A percentile compares a stretch with the other conserved stretches of the same genome.
Conservation (phyloP, 2,888 invertebrate genomes). For the Chymomyza caudatula region DNA sequence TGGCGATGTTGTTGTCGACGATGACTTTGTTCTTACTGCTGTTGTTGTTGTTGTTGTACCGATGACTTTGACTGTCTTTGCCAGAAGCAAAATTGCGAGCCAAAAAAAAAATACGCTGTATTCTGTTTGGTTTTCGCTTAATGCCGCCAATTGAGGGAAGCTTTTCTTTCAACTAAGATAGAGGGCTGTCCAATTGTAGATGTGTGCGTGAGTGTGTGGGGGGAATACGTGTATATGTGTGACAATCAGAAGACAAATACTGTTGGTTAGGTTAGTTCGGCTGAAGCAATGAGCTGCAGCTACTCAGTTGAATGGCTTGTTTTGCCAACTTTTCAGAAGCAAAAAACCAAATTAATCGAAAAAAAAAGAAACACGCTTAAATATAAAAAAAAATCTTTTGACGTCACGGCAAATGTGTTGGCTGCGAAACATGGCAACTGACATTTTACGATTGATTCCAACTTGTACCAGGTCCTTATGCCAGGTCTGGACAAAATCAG, state of each 20-base stretch:
- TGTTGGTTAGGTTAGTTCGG: neutral
- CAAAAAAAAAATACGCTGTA: neutral
- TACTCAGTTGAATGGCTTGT: neutral
- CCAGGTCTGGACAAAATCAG: too few relatives aligned
- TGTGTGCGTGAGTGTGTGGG: neutral
- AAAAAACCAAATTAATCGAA: too few relatives aligned
- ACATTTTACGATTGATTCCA: too few relatives aligned
- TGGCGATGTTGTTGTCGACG: conserved; percentile 41
- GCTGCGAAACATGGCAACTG: too few relatives aligned
- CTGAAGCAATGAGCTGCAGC: conserved; percentile 5
- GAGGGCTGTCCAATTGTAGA: conserved; percentile 33
- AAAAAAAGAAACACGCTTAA: too few relatives aligned
- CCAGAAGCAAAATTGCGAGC: neutral
- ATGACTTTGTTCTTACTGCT: neutral
- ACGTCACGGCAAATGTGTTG: too few relatives aligned
- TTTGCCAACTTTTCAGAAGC: too few relatives aligned
- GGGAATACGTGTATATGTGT: neutral
- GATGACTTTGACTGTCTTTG: neutral
- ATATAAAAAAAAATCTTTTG: too few relatives aligned
- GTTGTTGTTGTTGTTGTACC: too few relatives aligned
- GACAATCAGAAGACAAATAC: neutral
- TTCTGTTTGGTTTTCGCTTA: conserved; percentile 46
- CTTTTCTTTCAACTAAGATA: conserved; percentile 39
- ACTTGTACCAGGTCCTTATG: too few relatives aligned
- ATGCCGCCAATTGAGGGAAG: conserved; percentile 76